These are phyloP conservation scores for Diceros bicornis DNA, from an alignment of 2,797 vertebrate genomes.

Conservation along the genomic window DNA sequence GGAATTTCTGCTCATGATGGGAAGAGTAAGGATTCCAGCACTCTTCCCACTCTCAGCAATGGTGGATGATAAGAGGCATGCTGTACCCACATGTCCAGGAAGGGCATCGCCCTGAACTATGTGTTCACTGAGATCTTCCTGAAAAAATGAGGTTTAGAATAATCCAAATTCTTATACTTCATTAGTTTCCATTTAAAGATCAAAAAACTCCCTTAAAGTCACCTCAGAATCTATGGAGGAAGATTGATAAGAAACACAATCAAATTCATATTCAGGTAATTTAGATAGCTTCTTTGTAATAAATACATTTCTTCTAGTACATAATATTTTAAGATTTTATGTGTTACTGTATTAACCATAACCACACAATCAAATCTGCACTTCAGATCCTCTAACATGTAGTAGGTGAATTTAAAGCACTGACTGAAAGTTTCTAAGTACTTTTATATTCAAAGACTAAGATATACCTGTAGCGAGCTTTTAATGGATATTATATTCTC, in stretches of 20 bases:
- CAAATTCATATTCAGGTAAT: conserved; percentile 24
- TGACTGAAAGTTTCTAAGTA: conserved; percentile 21
- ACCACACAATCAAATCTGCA: neutral
- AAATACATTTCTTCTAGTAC: neutral
- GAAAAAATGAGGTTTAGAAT: conserved; percentile 72
- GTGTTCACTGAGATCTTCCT: conserved; percentile 96
- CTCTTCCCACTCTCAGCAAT: conserved; percentile 95
- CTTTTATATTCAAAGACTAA: neutral
- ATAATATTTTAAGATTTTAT: conserved; percentile 28
- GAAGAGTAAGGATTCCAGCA: conserved; percentile 94
- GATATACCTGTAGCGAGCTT: conserved; percentile 13
- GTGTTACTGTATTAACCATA: neutral
- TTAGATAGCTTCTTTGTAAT: conserved; percentile 13
- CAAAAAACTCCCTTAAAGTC: neutral
- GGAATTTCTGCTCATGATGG: conserved; percentile 97
- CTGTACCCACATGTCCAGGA: conserved; percentile 95
- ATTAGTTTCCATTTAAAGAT: conserved; percentile 28
- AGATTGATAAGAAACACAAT: conserved; percentile 3
- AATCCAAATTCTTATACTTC: conserved; percentile 30
- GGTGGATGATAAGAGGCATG: conserved; percentile 96
- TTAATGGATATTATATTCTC: conserved; percentile 8
- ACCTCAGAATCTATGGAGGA: neutral
- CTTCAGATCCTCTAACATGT: neutral
- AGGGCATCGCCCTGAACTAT: conserved; percentile 94
- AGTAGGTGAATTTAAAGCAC: conserved; percentile 35